Percentiles rank a stretch among this genome's conserved stretches.
Evolutionary conservation across 92 coral and sea anemone genomes (phyloP).

Genomic region (Porites evermanni): DNA sequence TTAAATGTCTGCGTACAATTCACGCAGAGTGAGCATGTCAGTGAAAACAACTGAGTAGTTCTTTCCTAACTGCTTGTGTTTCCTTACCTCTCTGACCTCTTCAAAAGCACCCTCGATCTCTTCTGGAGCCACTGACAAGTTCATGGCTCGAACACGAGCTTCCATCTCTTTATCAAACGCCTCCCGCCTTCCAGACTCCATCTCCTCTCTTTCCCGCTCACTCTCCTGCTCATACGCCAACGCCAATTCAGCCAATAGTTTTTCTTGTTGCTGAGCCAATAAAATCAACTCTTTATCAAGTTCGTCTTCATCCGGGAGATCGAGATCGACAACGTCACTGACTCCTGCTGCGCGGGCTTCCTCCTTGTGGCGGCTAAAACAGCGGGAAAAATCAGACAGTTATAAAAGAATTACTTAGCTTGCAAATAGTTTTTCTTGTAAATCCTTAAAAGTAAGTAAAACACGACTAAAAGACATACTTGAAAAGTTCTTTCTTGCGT

Average conservation of each 20-base stretch:
- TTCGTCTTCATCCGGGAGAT: constrained; percentile 92
- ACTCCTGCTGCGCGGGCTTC: constrained; percentile 97
- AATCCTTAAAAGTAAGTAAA: neutral
- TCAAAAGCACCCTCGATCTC: constrained; percentile 90
- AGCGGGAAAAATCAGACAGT: neutral
- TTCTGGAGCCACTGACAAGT: constrained; percentile 77
- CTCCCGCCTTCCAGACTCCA: constrained; percentile 88
- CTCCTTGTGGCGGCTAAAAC: constrained; percentile 88
- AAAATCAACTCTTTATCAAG: constrained; percentile 87
- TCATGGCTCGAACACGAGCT: constrained; percentile 89
- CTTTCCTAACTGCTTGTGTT: no score
- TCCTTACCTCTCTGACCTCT: constrained; percentile 85
- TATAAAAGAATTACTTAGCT: neutral
- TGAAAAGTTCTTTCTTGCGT: constrained; percentile 88
- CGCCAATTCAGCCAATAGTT: constrained; percentile 87
- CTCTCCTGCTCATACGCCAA: constrained; percentile 94
- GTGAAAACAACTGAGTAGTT: no score
- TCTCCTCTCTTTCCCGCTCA: constrained; percentile 80
- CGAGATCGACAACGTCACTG: constrained; percentile 95
- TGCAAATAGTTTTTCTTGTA: neutral
- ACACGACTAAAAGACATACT: constrained; percentile 59
- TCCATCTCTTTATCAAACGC: constrained; percentile 97
- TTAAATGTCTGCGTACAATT: neutral
- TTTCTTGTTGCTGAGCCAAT: constrained; percentile 93
- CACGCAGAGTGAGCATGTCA: neutral